Percentiles rank a stretch among this genome's conserved stretches.
Evolutionary conservation across 2,113 vertebrate species (phyloP).

Genomic region (Anas platyrhynchos): DNA sequence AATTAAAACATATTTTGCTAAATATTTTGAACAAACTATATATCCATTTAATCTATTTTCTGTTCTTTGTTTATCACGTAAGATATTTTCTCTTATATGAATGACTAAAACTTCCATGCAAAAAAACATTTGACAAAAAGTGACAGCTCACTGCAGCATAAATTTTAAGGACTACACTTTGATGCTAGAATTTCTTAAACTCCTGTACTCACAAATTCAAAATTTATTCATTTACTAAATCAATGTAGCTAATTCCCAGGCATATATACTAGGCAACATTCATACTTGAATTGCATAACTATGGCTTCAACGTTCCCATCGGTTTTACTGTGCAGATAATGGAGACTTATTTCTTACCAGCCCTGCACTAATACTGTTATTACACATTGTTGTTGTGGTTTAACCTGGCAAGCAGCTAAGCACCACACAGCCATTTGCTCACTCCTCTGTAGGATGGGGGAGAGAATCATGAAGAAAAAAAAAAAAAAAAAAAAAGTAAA

Average conservation of each 20-base stretch:
- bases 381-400: too few species aligned
- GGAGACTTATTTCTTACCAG: neutral
- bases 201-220: neutral
- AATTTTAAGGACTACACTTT: neutral
- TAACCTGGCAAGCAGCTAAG: too few species aligned
- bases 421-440: too few species aligned
- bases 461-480: too few species aligned
- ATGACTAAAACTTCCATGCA: neutral
- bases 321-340: neutral
- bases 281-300: neutral
- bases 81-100: neutral
- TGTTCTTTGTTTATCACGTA: neutral
- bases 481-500: too few species aligned
- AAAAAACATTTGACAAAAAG: neutral
- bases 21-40: neutral
- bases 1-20: neutral
- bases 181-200: neutral
- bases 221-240: neutral
- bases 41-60: neutral
- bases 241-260: neutral
- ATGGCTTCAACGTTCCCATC: neutral
- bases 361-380: neutral
- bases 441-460: too few species aligned
- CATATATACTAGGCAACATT: neutral
- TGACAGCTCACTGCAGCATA: neutral